These are phyloP conservation scores for Hypselothyrea guttata DNA, from an alignment of 2,888 invertebrate genomes.

Conservation along the genomic window DNA sequence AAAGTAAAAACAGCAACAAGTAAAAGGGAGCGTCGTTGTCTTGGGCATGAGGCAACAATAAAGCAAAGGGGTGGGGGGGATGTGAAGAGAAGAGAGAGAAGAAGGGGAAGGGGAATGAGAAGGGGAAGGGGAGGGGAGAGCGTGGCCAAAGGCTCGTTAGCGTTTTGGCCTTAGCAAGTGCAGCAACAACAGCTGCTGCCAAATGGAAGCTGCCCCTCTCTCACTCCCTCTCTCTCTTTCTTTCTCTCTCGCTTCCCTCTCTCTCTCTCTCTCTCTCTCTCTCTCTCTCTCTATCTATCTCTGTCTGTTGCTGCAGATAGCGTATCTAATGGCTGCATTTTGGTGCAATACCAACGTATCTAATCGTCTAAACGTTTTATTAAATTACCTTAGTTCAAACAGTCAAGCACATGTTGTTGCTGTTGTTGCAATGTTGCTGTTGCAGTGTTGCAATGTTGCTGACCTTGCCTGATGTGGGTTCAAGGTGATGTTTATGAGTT, in stretches of 20 bases:
- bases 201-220: conserved; percentile 49
- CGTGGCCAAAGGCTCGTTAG: conserved; percentile 76
- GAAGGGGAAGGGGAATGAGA: neutral
- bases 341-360: conserved; percentile 77
- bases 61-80: no score
- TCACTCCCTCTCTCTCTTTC: conserved; percentile 21
- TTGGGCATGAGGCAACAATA: conserved; percentile 33
- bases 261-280: conserved; percentile 20
- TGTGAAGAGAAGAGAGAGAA: conserved; percentile 4
- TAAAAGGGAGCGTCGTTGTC: conserved; percentile 74
- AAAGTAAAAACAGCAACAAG: conserved; percentile 68
- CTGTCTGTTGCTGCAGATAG: conserved; percentile 52
- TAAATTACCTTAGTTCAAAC: conserved; percentile 77
- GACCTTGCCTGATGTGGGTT: conserved; percentile 66
- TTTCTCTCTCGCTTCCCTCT: conserved; percentile 26
- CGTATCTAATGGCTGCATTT: conserved; percentile 78
- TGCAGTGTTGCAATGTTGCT: conserved; percentile 50
- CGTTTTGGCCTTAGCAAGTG: conserved; percentile 73
- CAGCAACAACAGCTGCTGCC: conserved; percentile 50
- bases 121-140: conserved; percentile 27
- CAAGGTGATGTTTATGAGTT: conserved; percentile 59
- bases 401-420: conserved; percentile 45
- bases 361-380: conserved; percentile 80
- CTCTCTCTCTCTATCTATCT: conserved; percentile 22
- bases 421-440: conserved; percentile 72